Base-by-base conservation (phyloP, 1,140 invertebrate species). In the Branchinecta lindahli region DNA sequence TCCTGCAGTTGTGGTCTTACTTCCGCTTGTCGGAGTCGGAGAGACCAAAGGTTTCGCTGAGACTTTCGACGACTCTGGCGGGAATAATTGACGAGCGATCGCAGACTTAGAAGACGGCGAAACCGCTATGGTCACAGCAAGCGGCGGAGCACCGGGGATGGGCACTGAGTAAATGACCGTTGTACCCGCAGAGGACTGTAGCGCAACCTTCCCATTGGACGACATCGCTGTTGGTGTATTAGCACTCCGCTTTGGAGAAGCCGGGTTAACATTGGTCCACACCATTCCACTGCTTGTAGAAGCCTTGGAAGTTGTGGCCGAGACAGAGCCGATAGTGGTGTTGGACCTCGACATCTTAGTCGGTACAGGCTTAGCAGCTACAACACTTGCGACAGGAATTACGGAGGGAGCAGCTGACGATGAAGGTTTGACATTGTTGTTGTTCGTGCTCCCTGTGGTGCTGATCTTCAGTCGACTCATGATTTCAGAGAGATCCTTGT, bases 401-500 rank as follows among this genome's bases (percentile, higher is more conserved):
- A 74, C 21, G 21, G 45, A 44, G 7, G 68, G n/a, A n/a, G 66
- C 70, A 21, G 66, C 68, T 12, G 18, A 44, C 15, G 69, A 66
- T 72, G 46, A 20, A 21, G 70, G 44, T 15, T 68, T 69, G 46
- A 69, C 67, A 46, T 68, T 21, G 66, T 66, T 67, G 44, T 21
- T 33, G 44, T 52, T 69, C 10, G 70, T 68, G 72, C 52, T 61
- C 18, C 66, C 12, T 8, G 46, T 67, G 10, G 72, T 44, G 45
- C 12, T 66, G 65, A 66, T 65, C 46, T 70, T 52, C 65, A 33
- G 20, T 44, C 8, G 70, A 70, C 33, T 85, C 74, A 95, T 78
- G 80, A 95, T 86, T 78, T 91, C 88, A 72, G 86, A 79, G 73
- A 96, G 87, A 78, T 97, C 93, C 8, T 90, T 90, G 71, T 97